phyloP scores from a whole-genome alignment of 1,140 invertebrate species.

The Sitodiplosis mosellana region DNA sequence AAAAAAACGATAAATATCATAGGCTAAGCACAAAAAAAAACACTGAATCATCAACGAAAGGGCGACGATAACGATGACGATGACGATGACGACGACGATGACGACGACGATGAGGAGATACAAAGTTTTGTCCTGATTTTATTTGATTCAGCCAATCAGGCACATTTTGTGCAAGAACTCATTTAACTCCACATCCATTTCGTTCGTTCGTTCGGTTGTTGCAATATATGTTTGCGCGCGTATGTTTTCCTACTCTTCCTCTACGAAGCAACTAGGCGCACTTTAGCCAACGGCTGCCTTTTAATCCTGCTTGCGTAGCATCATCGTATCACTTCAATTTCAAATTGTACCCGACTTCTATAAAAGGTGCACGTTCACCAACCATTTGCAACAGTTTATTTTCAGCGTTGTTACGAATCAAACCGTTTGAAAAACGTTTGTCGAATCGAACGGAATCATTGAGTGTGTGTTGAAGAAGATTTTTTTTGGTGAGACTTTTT shows the following conservation, averaged over 20 bases:
- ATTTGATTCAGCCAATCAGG: slow-evolving; percentile 25
- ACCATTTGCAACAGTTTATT: not conserved
- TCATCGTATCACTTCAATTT: no score
- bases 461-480: no score
- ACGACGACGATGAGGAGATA: not conserved
- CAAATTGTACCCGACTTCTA: not conserved
- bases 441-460: no score
- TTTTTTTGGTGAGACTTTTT: no score
- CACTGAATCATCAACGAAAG: no score
- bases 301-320: no score
- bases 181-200: not conserved
- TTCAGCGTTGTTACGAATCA: not conserved
- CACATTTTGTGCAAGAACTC: not conserved
- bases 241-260: not conserved
- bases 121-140: not conserved
- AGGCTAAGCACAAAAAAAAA: no score
- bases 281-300: not conserved
- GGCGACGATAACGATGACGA: no score
- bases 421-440: no score
- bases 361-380: not conserved
- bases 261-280: not conserved
- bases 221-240: not conserved
- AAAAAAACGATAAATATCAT: no score
- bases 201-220: not conserved
- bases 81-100: no score